Evolutionary conservation across 1,140 invertebrate species (phyloP).

Genomic region (Ptiloglossa arizonensis): DNA sequence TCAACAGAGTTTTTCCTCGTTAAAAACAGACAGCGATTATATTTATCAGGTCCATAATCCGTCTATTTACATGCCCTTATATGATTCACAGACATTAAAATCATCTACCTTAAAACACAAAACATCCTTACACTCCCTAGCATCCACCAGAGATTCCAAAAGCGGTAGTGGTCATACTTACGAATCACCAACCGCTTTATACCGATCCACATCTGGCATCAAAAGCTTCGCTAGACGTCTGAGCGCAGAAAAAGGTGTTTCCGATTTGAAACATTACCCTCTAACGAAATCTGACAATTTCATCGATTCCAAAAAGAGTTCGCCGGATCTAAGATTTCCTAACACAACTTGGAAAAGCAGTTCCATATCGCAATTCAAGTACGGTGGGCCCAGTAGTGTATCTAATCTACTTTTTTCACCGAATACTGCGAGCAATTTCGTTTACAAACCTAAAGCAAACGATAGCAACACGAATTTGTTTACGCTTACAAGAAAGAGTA

Average conservation of each 20-base stretch:
- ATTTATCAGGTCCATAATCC: constrained; percentile 87
- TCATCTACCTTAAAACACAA: constrained; percentile 67
- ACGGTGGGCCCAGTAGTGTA: constrained; percentile 46
- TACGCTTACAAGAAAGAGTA: constrained; percentile 52
- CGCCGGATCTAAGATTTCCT: constrained; percentile 67
- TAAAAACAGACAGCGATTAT: constrained; percentile 90
- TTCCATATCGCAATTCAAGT: constrained; percentile 39
- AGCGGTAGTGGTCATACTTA: constrained; percentile 61
- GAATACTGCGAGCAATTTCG: constrained; percentile 75
- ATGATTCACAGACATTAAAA: constrained; percentile 74
- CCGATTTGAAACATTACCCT: constrained; percentile 64
- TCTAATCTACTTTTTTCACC: constrained; percentile 66
- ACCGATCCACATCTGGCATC: constrained; percentile 66
- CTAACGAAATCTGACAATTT: constrained; percentile 61
- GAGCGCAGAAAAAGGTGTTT: constrained; percentile 63
- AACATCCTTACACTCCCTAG: constrained; percentile 69
- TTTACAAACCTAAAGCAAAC: constrained; percentile 67
- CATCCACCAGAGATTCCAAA: constrained; percentile 66
- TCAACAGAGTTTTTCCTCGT: constrained; percentile 89
- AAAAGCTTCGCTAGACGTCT: constrained; percentile 65
- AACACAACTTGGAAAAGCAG: constrained; percentile 44
- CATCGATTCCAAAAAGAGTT: constrained; percentile 65
- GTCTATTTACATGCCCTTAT: constrained; percentile 79
- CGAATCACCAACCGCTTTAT: constrained; percentile 65
- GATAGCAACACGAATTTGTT: constrained; percentile 73